Conservation (phyloP, 30 jellyfish, hydroid and myxozoan genomes). For the Turritopsis dohrnii region DNA sequence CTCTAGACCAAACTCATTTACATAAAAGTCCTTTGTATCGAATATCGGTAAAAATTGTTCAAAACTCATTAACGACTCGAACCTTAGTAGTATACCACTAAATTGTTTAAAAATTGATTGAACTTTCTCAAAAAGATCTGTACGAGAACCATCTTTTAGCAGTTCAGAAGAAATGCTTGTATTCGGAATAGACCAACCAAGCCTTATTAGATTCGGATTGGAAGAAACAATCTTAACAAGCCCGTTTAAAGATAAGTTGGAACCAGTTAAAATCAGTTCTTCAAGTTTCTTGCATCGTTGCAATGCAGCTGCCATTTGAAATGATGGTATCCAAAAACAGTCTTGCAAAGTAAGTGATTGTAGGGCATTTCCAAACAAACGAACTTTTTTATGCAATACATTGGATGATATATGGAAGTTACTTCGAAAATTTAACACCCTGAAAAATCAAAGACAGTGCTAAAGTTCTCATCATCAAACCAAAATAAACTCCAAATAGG, state of each 20-base stretch:
- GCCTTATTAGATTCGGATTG: conserved; percentile 43
- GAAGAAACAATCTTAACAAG: conserved; percentile 34
- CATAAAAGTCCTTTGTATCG: conserved; percentile 43
- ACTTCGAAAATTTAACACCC: conserved; percentile 17
- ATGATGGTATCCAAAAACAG: conserved; percentile 86
- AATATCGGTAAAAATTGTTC: conserved; percentile 55
- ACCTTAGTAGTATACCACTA: conserved; percentile 58
- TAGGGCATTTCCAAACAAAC: conserved; percentile 34
- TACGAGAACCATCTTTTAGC: conserved; percentile 32
- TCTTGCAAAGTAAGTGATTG: conserved; percentile 42
- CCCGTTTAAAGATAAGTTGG: conserved; percentile 37
- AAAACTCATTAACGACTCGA: conserved; percentile 36
- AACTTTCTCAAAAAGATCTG: conserved; percentile 29
- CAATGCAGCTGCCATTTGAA: conserved; percentile 36
- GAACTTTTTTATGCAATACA: conserved; percentile 29
- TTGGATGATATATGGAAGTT: conserved; percentile 54
- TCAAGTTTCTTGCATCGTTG: conserved; percentile 48
- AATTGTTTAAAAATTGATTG: conserved; percentile 35
- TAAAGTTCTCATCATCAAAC: not conserved
- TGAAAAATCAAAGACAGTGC: not conserved
- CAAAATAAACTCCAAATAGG: not conserved
- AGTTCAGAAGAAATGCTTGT: conserved; percentile 22
- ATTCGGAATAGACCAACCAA: conserved; percentile 79
- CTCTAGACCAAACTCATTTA: conserved; percentile 57
- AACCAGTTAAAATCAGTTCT: conserved; percentile 72